Conservation (phyloP, 2,797 vertebrate species). For the Sternarchorhynchus goeldii region DNA sequence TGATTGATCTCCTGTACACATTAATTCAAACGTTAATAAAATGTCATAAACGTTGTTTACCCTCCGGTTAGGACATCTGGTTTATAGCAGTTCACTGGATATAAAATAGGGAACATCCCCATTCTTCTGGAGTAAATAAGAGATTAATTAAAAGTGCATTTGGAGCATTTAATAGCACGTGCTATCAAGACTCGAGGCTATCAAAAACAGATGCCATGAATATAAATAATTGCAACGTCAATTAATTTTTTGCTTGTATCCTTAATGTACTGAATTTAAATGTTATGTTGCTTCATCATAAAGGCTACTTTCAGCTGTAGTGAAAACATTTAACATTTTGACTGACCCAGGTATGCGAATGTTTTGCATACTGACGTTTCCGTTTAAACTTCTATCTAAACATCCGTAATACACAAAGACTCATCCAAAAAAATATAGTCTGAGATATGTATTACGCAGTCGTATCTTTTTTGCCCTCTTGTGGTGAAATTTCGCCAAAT, state of each 20-base stretch:
- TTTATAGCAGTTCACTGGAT: slow-evolving; percentile 38
- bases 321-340: too few relatives aligned
- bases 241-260: not conserved
- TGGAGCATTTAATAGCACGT: slow-evolving; percentile 4
- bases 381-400: too few relatives aligned
- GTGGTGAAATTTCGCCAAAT: not conserved
- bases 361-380: too few relatives aligned
- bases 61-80: slow-evolving; percentile 30
- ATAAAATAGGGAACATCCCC: not conserved
- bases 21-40: slow-evolving; percentile 15
- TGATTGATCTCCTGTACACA: too few relatives aligned
- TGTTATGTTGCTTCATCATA: not conserved
- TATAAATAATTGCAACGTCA: not conserved
- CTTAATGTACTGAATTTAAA: not conserved
- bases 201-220: too few relatives aligned
- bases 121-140: slow-evolving; percentile 14
- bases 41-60: slow-evolving; percentile 38
- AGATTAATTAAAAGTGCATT: slow-evolving; percentile 12
- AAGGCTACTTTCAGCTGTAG: not conserved
- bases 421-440: too few relatives aligned
- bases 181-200: not conserved
- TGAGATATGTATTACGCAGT: too few relatives aligned
- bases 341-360: too few relatives aligned
- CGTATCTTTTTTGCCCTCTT: slow-evolving; percentile 33
- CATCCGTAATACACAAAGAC: too few relatives aligned